phyloP scores from a whole-genome alignment of 2,113 vertebrate species.

The Spilogale gracilis region DNA sequence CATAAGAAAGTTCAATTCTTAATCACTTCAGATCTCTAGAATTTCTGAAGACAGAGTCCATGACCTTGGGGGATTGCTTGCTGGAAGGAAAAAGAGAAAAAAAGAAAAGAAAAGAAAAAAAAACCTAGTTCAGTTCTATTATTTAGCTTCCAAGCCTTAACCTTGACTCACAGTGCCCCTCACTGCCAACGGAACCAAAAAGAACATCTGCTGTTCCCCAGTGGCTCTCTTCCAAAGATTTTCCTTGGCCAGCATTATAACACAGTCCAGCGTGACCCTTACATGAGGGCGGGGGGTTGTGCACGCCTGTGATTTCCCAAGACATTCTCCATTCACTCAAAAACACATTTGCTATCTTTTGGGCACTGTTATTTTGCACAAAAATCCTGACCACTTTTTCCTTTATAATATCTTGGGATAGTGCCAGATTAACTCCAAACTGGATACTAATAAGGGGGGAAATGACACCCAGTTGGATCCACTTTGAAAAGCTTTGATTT shows the following conservation, averaged over 20 bases:
- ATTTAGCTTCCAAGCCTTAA: constrained; percentile 69
- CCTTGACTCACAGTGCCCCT: constrained; percentile 34
- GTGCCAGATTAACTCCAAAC: constrained; percentile 42
- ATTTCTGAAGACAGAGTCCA: constrained; percentile 75
- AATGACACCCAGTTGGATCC: constrained; percentile 48
- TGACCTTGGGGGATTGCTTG: constrained; percentile 64
- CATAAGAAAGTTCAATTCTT: constrained; percentile 81
- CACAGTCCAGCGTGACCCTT: background rate
- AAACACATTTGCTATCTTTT: constrained; percentile 20
- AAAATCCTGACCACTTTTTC: constrained; percentile 17
- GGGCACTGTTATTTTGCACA: constrained; percentile 30
- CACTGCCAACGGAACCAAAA: background rate
- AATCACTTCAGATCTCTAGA: constrained; percentile 73
- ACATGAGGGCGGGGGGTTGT: background rate
- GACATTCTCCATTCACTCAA: constrained; percentile 41
- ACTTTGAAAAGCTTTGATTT: constrained; percentile 62
- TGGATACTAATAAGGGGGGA: constrained; percentile 55
- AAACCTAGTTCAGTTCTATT: constrained; percentile 67
- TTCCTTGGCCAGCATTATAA: constrained; percentile 27
- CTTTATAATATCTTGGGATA: constrained; percentile 34
- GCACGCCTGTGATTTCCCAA: background rate
- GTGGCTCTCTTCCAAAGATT: constrained; percentile 15
- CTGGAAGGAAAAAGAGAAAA: background rate
- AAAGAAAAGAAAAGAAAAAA: background rate
- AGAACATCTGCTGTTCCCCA: constrained; percentile 48